These are phyloP conservation scores for Pachyramphus minor DNA, from an alignment of 2,113 vertebrate genomes.

Conservation along the genomic window DNA sequence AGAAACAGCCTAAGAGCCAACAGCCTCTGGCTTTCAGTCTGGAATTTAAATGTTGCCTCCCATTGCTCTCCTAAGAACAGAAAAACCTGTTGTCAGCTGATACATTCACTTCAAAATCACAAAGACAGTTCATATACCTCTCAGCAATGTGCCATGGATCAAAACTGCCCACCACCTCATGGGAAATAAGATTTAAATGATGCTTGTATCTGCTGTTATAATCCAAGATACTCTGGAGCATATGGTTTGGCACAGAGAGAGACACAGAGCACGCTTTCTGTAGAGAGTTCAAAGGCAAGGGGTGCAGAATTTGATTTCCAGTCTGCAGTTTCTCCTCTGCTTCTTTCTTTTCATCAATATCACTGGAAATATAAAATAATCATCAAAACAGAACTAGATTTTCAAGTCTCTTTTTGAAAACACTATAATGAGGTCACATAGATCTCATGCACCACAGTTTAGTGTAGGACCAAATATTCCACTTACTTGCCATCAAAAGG, in stretches of 20 bases:
- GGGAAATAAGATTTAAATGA: conserved; percentile 79
- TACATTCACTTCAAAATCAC: neutral
- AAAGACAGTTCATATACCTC: conserved; percentile 73
- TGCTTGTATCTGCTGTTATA: conserved; percentile 78
- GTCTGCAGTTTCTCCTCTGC: conserved; percentile 61
- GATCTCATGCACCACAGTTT: neutral
- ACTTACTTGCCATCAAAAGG: conserved; percentile 82
- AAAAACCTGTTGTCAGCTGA: neutral
- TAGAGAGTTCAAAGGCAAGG: neutral
- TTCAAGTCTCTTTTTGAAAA: neutral
- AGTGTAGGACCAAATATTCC: neutral
- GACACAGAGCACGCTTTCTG: neutral
- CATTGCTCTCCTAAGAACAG: neutral
- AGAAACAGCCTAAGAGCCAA: neutral
- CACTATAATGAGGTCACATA: neutral
- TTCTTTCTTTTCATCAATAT: conserved; percentile 66
- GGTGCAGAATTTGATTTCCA: neutral
- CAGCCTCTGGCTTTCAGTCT: neutral
- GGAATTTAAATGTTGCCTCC: neutral
- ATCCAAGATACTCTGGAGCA: conserved; percentile 76
- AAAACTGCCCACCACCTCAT: conserved; percentile 80
- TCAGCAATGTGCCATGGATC: conserved; percentile 86
- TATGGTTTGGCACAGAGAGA: conserved; percentile 73
- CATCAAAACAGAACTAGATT: neutral
- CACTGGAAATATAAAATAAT: conserved; percentile 50